Percentiles rank a stretch among this genome's conserved stretches.
phyloP scores from a whole-genome alignment of 2,888 invertebrate species.

The Mactromeris polynyma region DNA sequence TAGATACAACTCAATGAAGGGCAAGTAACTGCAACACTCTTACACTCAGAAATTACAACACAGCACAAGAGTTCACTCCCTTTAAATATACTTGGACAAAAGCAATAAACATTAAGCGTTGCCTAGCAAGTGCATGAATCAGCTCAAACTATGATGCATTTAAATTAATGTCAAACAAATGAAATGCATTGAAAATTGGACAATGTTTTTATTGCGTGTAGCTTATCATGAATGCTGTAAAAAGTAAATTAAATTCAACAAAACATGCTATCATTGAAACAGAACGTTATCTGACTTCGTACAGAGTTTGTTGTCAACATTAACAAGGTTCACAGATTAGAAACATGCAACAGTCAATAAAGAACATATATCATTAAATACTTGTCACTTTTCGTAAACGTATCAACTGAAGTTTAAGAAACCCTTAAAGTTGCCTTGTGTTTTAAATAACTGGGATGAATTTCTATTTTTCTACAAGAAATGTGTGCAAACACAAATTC shows the following conservation, averaged over 20 bases:
- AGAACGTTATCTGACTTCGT: neutral
- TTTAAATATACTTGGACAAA: slow-evolving; percentile 8
- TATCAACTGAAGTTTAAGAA: neutral
- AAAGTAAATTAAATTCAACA: neutral
- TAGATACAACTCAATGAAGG: slow-evolving; percentile 12
- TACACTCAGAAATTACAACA: slow-evolving; percentile 27
- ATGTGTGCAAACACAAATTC: neutral
- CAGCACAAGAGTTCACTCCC: slow-evolving; percentile 31
- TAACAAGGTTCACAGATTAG: neutral
- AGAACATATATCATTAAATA: neutral
- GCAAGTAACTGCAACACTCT: slow-evolving; percentile 20
- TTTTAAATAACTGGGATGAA: no score
- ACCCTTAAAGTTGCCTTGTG: neutral
- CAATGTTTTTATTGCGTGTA: neutral
- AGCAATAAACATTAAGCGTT: slow-evolving; percentile 23
- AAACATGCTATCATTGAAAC: neutral
- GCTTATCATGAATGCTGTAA: neutral
- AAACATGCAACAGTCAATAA: neutral
- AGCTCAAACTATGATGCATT: neutral
- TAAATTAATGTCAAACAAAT: neutral
- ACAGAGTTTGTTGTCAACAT: neutral
- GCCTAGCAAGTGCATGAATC: slow-evolving; percentile 48
- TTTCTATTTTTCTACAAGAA: neutral
- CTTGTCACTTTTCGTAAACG: neutral
- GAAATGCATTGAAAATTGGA: neutral